Evolutionary conservation across 2,888 invertebrate species (phyloP).

Genomic region (Eudasyphora cyanicolor): DNA sequence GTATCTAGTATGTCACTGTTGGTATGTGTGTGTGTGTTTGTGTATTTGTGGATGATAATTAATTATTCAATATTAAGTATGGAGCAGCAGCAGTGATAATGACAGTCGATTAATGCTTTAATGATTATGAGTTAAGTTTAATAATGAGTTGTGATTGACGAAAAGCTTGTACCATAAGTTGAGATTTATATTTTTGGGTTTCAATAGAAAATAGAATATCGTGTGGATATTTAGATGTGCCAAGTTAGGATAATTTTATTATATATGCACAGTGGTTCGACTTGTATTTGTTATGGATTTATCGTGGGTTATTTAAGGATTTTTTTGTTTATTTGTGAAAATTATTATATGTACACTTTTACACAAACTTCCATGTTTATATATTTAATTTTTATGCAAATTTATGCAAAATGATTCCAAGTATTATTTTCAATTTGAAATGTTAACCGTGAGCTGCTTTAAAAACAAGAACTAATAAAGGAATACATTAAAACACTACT

Average conservation of each 20-base stretch:
- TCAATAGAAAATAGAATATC: conserved; percentile 7
- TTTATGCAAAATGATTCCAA: no score
- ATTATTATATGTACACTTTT: no score
- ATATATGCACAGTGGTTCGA: conserved; percentile 15
- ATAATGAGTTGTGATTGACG: conserved; percentile 57
- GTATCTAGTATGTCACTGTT: not conserved
- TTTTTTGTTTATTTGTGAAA: no score
- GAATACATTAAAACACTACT: no score
- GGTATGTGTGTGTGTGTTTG: not conserved
- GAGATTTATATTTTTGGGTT: conserved; percentile 38
- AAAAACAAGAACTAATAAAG: no score
- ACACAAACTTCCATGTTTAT: no score
- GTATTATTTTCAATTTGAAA: no score
- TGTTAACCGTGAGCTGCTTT: no score
- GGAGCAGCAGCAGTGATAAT: conserved; percentile 39
- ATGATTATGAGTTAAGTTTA: conserved; percentile 35
- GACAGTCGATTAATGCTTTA: conserved; percentile 44
- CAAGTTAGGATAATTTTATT: not conserved
- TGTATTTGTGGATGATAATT: not conserved
- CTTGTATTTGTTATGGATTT: no score
- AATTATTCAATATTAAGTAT: conserved; percentile 8
- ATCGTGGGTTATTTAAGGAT: no score
- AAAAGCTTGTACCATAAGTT: conserved; percentile 65
- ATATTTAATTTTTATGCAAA: no score
- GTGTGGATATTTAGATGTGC: not conserved